Conservation (phyloP, 2,113 vertebrate species). For the Megaceryle maxima region DNA sequence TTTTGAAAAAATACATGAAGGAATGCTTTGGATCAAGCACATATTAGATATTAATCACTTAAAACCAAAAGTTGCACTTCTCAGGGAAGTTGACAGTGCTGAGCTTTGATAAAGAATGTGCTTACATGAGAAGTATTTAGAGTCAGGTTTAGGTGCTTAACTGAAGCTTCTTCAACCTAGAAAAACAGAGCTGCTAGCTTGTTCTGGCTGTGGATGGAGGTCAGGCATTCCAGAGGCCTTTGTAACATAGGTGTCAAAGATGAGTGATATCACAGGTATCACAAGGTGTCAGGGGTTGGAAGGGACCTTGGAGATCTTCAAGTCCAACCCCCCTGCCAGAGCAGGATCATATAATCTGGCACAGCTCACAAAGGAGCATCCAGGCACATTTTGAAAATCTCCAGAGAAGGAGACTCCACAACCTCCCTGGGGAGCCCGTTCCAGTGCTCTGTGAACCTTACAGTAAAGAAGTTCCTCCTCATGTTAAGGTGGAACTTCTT, state of each 20-base stretch:
- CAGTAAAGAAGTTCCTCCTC: too few species aligned
- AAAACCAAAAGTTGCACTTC: not conserved
- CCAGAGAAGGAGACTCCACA: too few species aligned
- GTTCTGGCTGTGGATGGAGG: not conserved
- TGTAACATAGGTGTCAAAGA: not conserved
- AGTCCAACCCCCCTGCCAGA: too few species aligned
- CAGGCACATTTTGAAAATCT: too few species aligned
- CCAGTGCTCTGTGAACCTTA: too few species aligned
- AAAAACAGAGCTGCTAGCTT: not conserved
- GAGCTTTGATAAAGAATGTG: not conserved
- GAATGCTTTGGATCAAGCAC: not conserved
- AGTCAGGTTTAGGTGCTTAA: not conserved
- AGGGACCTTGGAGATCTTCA: too few species aligned
- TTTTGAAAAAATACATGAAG: not conserved
- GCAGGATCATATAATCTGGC: too few species aligned
- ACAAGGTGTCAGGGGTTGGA: too few species aligned
- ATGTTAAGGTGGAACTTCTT: too few species aligned
- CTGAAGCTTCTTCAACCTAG: not conserved
- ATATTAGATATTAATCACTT: not conserved
- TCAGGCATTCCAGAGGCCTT: not conserved
- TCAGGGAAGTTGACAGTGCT: not conserved
- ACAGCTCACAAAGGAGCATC: too few species aligned
- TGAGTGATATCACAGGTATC: not conserved
- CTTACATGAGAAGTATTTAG: not conserved
- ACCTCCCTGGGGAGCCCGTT: too few species aligned